A percentile compares a stretch with the other conserved stretches of the same genome.
These are phyloP conservation scores for Cliona cf. orientalis DNA, from an alignment of 37 sponge, comb jelly and placozoan genomes.

Conservation along the genomic window DNA sequence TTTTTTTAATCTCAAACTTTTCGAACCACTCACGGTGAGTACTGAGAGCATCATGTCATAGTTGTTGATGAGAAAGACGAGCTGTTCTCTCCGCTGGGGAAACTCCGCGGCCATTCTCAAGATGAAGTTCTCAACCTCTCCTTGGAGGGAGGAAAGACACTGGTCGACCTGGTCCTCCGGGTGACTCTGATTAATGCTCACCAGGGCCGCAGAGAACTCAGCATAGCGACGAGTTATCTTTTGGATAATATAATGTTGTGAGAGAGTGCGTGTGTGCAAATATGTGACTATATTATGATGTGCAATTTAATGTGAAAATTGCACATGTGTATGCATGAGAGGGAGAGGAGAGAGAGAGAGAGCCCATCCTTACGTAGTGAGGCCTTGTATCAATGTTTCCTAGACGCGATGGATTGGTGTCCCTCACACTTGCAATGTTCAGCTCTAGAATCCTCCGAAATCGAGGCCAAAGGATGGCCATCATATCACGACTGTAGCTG, in stretches of 20 bases:
- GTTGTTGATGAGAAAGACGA: slow-evolving; percentile 99
- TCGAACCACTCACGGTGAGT: slow-evolving; percentile 61
- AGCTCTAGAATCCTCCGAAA: slow-evolving; percentile 83
- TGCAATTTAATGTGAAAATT: background rate
- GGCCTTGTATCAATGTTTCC: slow-evolving; percentile 94
- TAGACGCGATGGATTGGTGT: slow-evolving; percentile 83
- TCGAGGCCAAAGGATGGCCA: slow-evolving; percentile 88
- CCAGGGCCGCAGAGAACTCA: slow-evolving; percentile 96
- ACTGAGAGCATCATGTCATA: slow-evolving; percentile 97
- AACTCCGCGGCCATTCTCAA: slow-evolving; percentile 97
- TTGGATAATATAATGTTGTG: slow-evolving; percentile 1
- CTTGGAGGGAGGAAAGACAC: slow-evolving; percentile 83
- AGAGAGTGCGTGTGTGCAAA: background rate
- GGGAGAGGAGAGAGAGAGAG: background rate
- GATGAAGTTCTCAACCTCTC: slow-evolving; percentile 95
- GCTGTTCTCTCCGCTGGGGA: slow-evolving; percentile 89
- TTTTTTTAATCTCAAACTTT: background rate
- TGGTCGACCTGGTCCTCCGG: slow-evolving; percentile 84
- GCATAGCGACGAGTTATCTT: slow-evolving; percentile 96
- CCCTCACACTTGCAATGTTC: slow-evolving; percentile 87
- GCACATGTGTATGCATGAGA: background rate
- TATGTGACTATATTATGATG: background rate
- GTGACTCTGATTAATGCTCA: slow-evolving; percentile 88
- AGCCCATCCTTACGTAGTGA: slow-evolving; percentile 83
- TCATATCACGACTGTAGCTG: slow-evolving; percentile 78